Base-by-base conservation (phyloP, 1,140 invertebrate genomes). In the Linepithema humile region DNA sequence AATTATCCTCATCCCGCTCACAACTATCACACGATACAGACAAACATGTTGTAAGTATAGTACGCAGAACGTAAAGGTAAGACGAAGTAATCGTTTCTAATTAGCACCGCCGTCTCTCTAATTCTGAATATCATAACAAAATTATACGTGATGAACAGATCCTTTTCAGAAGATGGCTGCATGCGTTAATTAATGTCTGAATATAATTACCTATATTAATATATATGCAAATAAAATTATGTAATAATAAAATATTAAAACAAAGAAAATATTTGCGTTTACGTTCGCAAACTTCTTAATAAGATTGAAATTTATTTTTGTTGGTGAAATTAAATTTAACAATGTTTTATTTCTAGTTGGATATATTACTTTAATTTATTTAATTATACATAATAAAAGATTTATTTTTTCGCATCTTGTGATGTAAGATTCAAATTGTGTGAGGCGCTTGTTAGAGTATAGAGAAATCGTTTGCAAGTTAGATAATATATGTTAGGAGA, bases 81-180 rank as follows among this genome's bases (percentile, higher is more conserved):
- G 15, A n/a, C 43, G 7, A 77, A 23, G 40, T 64, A 48, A 26
- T 57, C 29, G 35, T 74, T 75, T 48, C n/a, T 75, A 62, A 75
- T 75, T 75, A 75, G 29, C 35, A 48, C 6, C 12, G n/a, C 29
- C 29, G 26, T 26, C 9, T 43, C 9, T 43, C 6, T 29, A 57
- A 29, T 43, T 15, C 23, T 45, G 29, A 59, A n/a, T 43, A 73
- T 4, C 7, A 32, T 69, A 55, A 35, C 32, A 6, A 55, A 70
- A 38, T 15, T 4, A 57, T 26, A 57, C 50, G 35, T 60, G 12
- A 55, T 38, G 17, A 67, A n/a, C 7, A 9, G 26, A 48, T 29
- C 9, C 15, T 26, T 69, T 69, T 5, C n/a, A n/a, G 15, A 67
- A 67, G 29, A 3, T 4, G 12, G 48, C 20, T 9, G 23, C 17